Conservation (phyloP, 2,113 vertebrate species). For the Nesoenas mayeri region DNA sequence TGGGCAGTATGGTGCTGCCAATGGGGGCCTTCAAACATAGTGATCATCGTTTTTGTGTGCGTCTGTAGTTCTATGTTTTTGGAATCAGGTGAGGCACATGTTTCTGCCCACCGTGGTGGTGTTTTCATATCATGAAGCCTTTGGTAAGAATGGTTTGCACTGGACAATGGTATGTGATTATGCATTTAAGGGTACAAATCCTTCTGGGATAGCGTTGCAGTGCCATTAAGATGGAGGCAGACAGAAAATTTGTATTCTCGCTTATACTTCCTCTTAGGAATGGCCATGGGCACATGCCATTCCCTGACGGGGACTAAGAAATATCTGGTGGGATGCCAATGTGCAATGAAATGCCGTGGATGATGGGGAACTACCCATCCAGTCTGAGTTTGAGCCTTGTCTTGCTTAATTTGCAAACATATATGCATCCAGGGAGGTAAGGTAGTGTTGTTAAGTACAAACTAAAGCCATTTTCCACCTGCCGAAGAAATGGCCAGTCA, state of each 20-base stretch:
- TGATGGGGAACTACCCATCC: neutral
- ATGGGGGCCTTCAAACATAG: neutral
- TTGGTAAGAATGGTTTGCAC: neutral
- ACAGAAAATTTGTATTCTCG: neutral
- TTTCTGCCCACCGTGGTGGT: neutral
- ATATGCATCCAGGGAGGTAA: neutral
- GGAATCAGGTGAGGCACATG: neutral
- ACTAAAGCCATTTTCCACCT: neutral
- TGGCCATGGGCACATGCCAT: fast-evolving
- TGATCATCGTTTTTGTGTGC: neutral
- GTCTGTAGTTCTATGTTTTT: neutral
- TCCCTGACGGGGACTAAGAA: neutral
- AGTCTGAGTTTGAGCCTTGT: neutral
- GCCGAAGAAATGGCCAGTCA: neutral
- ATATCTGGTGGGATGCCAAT: fast-evolving
- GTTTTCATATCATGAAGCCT: neutral
- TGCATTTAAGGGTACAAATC: neutral
- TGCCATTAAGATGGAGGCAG: neutral
- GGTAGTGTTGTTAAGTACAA: neutral
- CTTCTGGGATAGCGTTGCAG: neutral
- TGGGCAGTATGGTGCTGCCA: neutral
- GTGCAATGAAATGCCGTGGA: fast-evolving
- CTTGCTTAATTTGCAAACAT: neutral
- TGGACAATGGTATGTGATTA: neutral
- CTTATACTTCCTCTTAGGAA: neutral